Percentiles rank a stretch among this genome's conserved stretches.
Conservation (phyloP, 1,140 invertebrate species). For the Papilio helenus region DNA sequence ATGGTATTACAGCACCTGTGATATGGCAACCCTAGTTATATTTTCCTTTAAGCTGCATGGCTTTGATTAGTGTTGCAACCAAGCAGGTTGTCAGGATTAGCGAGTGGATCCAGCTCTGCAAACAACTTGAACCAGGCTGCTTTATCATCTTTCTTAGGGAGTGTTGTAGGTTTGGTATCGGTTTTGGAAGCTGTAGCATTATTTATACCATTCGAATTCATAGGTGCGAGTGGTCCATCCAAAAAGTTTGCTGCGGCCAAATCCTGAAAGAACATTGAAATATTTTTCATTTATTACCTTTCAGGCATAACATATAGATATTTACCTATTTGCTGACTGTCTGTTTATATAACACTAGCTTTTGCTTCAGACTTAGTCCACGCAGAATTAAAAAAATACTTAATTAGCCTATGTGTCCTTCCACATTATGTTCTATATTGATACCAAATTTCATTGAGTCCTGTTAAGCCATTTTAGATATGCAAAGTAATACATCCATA, state of each 20-base stretch:
- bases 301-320: too few species aligned
- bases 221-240: conserved; percentile 55
- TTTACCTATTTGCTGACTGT: too few species aligned
- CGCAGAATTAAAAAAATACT: too few species aligned
- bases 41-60: conserved; percentile 68
- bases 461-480: too few species aligned
- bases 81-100: conserved; percentile 86
- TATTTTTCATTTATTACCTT: background rate
- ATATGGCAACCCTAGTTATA: conserved; percentile 16
- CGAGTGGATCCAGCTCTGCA: conserved; percentile 95
- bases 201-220: conserved; percentile 48
- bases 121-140: conserved; percentile 95
- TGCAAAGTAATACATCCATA: too few species aligned
- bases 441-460: too few species aligned
- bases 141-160: conserved; percentile 78
- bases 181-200: conserved; percentile 42
- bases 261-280: conserved; percentile 48
- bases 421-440: too few species aligned
- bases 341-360: too few species aligned
- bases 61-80: conserved; percentile 75
- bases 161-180: conserved; percentile 42
- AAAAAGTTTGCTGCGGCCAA: conserved; percentile 52
- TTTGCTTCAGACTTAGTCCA: too few species aligned
- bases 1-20: background rate
- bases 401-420: too few species aligned